These are phyloP conservation scores for Drosophila sturtevanti DNA, from an alignment of 1,140 invertebrate genomes.

Conservation along the genomic window DNA sequence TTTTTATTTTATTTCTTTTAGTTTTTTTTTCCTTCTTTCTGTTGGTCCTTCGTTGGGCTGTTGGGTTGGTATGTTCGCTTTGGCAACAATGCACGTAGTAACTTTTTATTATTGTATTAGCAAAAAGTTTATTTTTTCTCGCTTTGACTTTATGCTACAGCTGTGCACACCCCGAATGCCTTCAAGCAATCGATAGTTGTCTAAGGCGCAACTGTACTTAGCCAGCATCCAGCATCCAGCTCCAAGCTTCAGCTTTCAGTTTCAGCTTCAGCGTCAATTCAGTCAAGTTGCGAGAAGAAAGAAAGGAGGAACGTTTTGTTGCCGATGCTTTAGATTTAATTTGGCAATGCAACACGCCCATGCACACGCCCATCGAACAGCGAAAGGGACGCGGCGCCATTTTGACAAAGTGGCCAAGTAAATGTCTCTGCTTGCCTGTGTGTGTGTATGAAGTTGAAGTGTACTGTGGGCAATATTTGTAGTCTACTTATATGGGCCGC, in stretches of 20 bases:
- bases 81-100: slow-evolving; percentile 68
- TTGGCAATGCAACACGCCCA: slow-evolving; percentile 34
- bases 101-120: slow-evolving; percentile 80
- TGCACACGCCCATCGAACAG: slow-evolving; percentile 27
- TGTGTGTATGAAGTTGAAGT: neutral
- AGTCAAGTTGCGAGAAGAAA: slow-evolving; percentile 19
- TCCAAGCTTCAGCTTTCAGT: neutral
- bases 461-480: slow-evolving; percentile 32
- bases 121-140: slow-evolving; percentile 66
- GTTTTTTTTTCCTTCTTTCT: neutral
- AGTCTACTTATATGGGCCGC: neutral
- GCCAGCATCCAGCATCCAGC: neutral
- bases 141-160: slow-evolving; percentile 58
- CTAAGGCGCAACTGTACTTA: slow-evolving; percentile 51
- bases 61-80: neutral
- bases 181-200: slow-evolving; percentile 54
- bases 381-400: slow-evolving; percentile 47
- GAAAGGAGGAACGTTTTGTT: slow-evolving; percentile 33
- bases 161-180: slow-evolving; percentile 20
- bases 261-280: neutral
- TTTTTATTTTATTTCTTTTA: slow-evolving; percentile 44
- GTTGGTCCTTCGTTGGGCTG: too few relatives aligned
- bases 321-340: slow-evolving; percentile 53
- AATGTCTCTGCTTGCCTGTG: slow-evolving; percentile 22
- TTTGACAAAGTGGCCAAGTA: slow-evolving; percentile 52